Evolutionary conservation across 2,888 invertebrate species (phyloP), one percentile per base, ranked within the genome.

Genomic region (Cerceris rybyensis): DNA sequence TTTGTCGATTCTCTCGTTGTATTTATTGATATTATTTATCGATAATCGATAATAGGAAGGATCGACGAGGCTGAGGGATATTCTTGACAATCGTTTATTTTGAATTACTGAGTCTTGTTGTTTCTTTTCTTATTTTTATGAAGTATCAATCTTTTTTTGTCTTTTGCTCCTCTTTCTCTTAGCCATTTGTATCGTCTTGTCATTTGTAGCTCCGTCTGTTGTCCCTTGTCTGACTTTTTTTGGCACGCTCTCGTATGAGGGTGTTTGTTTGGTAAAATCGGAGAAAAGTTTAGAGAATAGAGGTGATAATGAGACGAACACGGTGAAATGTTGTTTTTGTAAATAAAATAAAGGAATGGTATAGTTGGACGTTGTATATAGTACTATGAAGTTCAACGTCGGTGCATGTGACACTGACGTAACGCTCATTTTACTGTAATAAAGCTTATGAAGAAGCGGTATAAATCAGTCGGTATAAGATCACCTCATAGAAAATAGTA

Each of bases 341-440:
- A 28, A 28, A 28, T 28, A 28, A 28, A 28, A 4, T 28, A 28
- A 28, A 28, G 28, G 2, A 4, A 28, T 28, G 28, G 1, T 28
- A 28, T 28, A 28, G 50, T 50, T 50, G 13, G 11, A 50, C 17
- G 7, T 49, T 2, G 49, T 64, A 41, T 28, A 28, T 28, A 28
- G 28, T 28, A 28, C 4, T 42, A 42, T 61, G 9, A 72, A 54
- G 50, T 65, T 16, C 16, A 28, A 55, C 39, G 39, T 49, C 14
- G 7, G 50, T 16, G 42, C 70, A 74, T 70, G 74, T 70, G 64
- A 57, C 11, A 49, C 43, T 59, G 54, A 59, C 64, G 70, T 59
- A 73, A 46, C 42, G 14, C 55, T 46, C 41, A 49, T 17, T 54
- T 50, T 43, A n/a, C 52, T 42, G 43, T 28, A 52, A 55, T 59